Conservation (phyloP, 2,888 invertebrate genomes). For the Torymus auratus region DNA sequence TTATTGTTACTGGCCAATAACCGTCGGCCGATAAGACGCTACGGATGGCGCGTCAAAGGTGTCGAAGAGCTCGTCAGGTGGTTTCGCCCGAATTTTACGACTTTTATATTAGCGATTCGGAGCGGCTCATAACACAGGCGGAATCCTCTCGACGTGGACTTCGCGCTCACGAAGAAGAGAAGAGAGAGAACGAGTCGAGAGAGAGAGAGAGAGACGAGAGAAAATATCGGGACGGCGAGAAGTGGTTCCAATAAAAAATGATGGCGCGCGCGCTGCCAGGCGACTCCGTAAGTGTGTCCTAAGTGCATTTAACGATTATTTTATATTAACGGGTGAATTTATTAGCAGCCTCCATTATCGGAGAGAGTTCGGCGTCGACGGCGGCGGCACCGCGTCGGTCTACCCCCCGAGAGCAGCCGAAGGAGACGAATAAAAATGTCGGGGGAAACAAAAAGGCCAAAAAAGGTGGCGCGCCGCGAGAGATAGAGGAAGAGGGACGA, state of each 20-base stretch:
- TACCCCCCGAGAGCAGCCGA: conserved; percentile 27
- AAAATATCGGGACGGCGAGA: conserved; percentile 61
- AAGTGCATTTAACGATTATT: conserved; percentile 75
- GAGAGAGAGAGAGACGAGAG: not conserved
- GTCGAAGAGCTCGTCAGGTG: conserved; percentile 55
- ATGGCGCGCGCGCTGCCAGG: conserved; percentile 66
- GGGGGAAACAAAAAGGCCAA: conserved; percentile 49
- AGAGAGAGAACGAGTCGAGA: too few species aligned
- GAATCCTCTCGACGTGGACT: conserved; percentile 21
- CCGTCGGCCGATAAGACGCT: conserved; percentile 43
- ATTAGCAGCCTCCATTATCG: conserved; percentile 74
- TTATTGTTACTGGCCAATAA: conserved; percentile 50
- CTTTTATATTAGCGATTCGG: conserved; percentile 52
- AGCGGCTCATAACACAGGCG: conserved; percentile 16
- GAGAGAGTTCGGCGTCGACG: conserved; percentile 62
- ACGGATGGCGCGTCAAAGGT: not conserved
- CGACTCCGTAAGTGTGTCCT: conserved; percentile 70
- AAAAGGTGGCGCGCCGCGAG: conserved; percentile 31
- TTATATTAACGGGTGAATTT: conserved; percentile 74
- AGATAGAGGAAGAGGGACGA: conserved; percentile 40
- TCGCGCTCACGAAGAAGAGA: conserved; percentile 3
- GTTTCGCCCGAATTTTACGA: conserved; percentile 38
- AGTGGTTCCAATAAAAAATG: conserved; percentile 69
- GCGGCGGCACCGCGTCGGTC: conserved; percentile 5
- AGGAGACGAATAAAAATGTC: conserved; percentile 55